phyloP scores from a whole-genome alignment of 2,797 vertebrate genomes.

The Poliocrania exsul region DNA sequence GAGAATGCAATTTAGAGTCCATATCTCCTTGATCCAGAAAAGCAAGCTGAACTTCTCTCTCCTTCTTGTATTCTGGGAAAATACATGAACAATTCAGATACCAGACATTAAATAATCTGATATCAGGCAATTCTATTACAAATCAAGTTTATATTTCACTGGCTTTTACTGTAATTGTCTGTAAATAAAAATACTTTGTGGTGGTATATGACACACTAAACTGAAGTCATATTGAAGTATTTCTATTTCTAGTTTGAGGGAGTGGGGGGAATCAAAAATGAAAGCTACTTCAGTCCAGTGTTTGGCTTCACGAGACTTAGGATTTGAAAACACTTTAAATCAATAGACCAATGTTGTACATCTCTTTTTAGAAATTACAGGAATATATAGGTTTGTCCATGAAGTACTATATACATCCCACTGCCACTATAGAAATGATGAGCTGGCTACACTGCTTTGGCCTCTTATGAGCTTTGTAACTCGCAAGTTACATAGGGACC shows the following conservation, averaged over 20 bases:
- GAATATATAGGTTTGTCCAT: background rate
- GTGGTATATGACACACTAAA: background rate
- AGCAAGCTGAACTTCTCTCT: background rate
- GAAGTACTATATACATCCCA: background rate
- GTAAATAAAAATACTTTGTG: background rate
- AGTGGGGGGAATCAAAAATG: rapidly evolving
- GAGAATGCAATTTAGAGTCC: background rate
- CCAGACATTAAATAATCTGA: background rate
- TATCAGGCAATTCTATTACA: background rate
- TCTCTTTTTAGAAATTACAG: background rate
- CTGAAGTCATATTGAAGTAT: background rate
- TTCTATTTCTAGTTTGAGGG: background rate
- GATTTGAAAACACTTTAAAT: background rate
- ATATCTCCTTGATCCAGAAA: background rate
- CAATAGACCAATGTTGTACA: background rate
- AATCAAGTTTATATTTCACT: background rate
- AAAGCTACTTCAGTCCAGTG: background rate
- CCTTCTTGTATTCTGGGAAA: background rate
- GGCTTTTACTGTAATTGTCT: background rate
- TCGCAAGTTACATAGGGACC: background rate
- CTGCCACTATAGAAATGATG: background rate
- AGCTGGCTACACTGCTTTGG: background rate
- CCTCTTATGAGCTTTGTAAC: background rate
- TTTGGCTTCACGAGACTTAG: background rate
- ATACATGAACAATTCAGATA: background rate